These are phyloP conservation scores for Heliopora coerulea DNA, from an alignment of 92 coral and sea anemone species.

Conservation along the genomic window DNA sequence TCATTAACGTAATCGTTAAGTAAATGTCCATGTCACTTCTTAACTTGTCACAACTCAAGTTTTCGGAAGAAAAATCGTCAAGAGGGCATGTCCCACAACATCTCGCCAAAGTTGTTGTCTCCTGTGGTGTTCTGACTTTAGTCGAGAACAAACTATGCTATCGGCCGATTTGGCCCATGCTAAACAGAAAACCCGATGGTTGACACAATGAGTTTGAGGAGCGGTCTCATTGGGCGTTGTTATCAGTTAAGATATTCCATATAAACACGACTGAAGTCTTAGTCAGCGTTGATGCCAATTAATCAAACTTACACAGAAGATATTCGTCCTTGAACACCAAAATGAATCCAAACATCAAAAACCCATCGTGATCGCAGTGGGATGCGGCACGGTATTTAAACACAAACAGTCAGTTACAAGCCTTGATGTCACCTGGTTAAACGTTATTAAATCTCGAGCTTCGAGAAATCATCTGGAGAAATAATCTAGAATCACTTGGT, in stretches of 20 bases:
- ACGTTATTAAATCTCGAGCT: neutral
- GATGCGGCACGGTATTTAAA: neutral
- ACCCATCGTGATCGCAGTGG: conserved; percentile 2
- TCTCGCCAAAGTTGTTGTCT: neutral
- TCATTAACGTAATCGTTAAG: too few species aligned
- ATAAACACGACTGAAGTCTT: neutral
- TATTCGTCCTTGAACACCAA: neutral
- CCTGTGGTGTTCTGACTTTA: neutral
- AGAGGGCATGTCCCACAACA: neutral
- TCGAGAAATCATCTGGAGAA: neutral
- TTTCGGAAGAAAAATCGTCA: neutral
- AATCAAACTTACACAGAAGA: neutral
- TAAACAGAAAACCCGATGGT: neutral
- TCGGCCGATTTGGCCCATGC: neutral
- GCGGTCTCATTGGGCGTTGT: neutral
- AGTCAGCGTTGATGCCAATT: neutral
- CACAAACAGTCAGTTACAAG: neutral
- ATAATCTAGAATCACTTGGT: neutral
- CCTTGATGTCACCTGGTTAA: neutral
- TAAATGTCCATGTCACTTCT: too few species aligned
- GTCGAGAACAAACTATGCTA: neutral
- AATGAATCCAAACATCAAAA: neutral
- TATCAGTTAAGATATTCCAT: neutral
- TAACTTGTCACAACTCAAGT: too few species aligned
- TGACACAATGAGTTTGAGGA: too few species aligned